Base-by-base conservation (phyloP, 2,888 invertebrate genomes). In the Ennomos fuscantarius region DNA sequence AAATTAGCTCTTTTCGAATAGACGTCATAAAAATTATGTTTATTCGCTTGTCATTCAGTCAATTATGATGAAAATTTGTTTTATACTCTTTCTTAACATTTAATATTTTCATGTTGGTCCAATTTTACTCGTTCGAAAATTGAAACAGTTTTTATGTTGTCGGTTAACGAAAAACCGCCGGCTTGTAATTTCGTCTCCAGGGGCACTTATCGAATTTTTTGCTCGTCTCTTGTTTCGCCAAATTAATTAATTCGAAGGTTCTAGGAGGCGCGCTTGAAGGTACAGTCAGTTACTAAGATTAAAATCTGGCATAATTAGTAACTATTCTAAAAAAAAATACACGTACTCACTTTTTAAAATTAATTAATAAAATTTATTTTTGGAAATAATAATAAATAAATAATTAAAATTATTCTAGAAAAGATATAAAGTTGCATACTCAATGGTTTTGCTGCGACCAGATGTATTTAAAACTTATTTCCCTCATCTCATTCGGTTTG, bases 221-320 rank as follows among this genome's bases (percentile, higher is more conserved):
- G 52, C 41, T 44, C 51, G 52, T 42, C 59, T 61, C 58, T 66
- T 72, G 73, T 72, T 72, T 65, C 65, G 50, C 59, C 69, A 73
- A 76, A 76, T 77, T 77, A 78, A 78, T 78, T 77, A 78, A 76
- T 76, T 71, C 63, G 50, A 58, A 70, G 69, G 65, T 60, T 55
- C 56, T 45, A 43, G 57, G 67, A 44, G 8, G 9, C 39, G n/a
- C 40, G 12, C 2, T 43, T 12, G 33, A 57, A 6, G 2, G 1
- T 8, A 1, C 6, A 39, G 31, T 33, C 56, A 51, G 57, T 48
- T 12, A 12, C 8, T 52, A 9, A 37, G 9, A 1, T 50, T 42
- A 13, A 1, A 0, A 33, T 33, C 43, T 6, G 10, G n/a, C n/a
- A 11, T n/a, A n/a, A 36, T n/a, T 1, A 10, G 10, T n/a, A 15